Evolutionary conservation across 2,888 invertebrate species (phyloP).

Genomic region (Arge pagana): DNA sequence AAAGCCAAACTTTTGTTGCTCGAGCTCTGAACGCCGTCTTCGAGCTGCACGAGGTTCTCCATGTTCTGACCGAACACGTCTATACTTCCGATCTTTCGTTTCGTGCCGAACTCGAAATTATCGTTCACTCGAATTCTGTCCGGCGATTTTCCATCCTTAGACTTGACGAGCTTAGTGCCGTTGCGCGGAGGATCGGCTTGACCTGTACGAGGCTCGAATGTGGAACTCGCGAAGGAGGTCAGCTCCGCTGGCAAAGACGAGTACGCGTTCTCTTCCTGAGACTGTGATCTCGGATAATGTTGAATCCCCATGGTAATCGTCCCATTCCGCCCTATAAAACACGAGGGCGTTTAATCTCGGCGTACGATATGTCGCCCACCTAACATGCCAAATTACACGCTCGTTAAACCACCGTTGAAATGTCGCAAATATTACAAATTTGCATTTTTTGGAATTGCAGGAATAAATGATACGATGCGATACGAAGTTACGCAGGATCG

Average conservation of each 20-base stretch:
- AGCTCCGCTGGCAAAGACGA: conserved; percentile 48
- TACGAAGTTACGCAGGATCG: no score
- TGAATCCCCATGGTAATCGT: conserved; percentile 51
- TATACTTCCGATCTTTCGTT: conserved; percentile 49
- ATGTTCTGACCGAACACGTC: conserved; percentile 55
- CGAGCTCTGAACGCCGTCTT: conserved; percentile 52
- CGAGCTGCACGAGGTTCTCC: conserved; percentile 51
- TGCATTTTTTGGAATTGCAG: no score
- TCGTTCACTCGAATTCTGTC: conserved; percentile 45
- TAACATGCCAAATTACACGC: no score
- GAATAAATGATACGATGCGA: no score
- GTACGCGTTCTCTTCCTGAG: conserved; percentile 46
- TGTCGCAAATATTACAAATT: no score
- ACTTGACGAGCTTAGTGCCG: not conserved
- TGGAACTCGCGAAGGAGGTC: conserved; percentile 48
- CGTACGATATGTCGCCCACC: no score
- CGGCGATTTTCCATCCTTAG: conserved; percentile 24
- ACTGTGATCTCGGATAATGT: conserved; percentile 45
- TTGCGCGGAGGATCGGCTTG: conserved; percentile 1
- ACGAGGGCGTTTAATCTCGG: no score
- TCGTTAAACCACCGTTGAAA: no score
- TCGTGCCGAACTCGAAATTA: conserved; percentile 44
- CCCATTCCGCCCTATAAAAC: conserved; percentile 43
- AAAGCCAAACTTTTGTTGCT: conserved; percentile 44
- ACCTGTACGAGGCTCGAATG: conserved; percentile 44